Evolutionary conservation across 2,113 vertebrate genomes (phyloP), one percentile per base, ranked within the genome.

Genomic region (Lycaon pictus): DNA sequence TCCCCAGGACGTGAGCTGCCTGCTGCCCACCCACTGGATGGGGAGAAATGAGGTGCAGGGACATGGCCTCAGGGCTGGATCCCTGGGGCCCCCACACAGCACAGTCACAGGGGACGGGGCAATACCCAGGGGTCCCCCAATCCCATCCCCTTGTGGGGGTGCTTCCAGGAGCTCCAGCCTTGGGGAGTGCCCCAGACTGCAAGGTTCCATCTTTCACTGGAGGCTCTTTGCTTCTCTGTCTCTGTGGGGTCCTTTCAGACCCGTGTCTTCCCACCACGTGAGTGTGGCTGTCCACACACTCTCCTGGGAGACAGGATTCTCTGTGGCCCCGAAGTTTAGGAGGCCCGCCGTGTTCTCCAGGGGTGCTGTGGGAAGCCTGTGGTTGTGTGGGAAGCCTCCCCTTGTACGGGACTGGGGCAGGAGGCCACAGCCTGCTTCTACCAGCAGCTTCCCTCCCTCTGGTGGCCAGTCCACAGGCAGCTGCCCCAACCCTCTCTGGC

Each of bases 1-100:
- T 88, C 20, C 79, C 55, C 2, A 3, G 48, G 23, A 11, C 3
- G 4, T 35, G 80, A 7, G 8, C 3, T 1, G 8, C 7, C 4
- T 4, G 1, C 19, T 29, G 56, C 35, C 29, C 32, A 22, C 37
- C 4, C 27, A 3, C 32, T 13, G 29, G 83, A 32, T 11, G 16
- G 27, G 22, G 51, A 58, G 63, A 86, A 8, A n/a, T 0, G 43
- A 3, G 29, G 9, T 11, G 1, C 3, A 1, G 8, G 11, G 23
- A 11, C 9, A 2, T 2, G 16, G 77, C 43, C 20, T 62, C 29
- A 1, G 58, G 16, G 9, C 32, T 58, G 67, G 12, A 51, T 35
- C 29, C 27, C 48, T 25, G 12, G 35, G 29, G 51, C 29, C 13
- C 8, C 3, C 2, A 5, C 0, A 9, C 0, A 1, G 62, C 15